These are phyloP conservation scores for Malurus melanocephalus DNA, from an alignment of 2,113 vertebrate genomes.

Conservation along the genomic window DNA sequence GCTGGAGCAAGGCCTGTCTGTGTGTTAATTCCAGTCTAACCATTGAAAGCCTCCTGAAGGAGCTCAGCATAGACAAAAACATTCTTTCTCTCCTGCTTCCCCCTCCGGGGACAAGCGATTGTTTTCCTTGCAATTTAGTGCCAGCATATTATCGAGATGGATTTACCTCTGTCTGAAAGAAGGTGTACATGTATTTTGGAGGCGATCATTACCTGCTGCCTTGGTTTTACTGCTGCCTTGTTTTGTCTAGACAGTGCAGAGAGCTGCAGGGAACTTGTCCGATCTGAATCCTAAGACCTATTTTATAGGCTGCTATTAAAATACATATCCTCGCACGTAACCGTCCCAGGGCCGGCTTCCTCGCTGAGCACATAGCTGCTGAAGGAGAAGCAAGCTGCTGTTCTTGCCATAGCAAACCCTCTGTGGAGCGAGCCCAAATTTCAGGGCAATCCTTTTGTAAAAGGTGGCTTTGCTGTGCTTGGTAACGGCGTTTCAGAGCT, in stretches of 20 bases:
- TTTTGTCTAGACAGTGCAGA: slow-evolving; percentile 78
- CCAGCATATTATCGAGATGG: slow-evolving; percentile 67
- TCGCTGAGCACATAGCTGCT: not conserved
- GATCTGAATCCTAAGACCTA: slow-evolving; percentile 45
- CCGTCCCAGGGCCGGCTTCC: not conserved
- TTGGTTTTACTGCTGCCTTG: slow-evolving; percentile 74
- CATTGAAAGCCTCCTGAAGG: slow-evolving; percentile 46
- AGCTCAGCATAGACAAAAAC: slow-evolving; percentile 65
- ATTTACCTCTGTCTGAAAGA: slow-evolving; percentile 71
- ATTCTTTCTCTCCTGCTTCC: slow-evolving; percentile 54
- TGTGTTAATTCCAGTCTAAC: slow-evolving; percentile 38
- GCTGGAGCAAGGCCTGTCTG: slow-evolving; percentile 10
- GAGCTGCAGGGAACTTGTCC: slow-evolving; percentile 68
- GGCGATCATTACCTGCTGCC: slow-evolving; percentile 71
- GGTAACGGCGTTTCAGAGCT: not conserved
- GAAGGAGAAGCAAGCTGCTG: not conserved
- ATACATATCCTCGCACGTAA: slow-evolving; percentile 24
- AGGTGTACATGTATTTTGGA: slow-evolving; percentile 64
- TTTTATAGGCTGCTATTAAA: slow-evolving; percentile 62
- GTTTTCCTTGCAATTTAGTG: slow-evolving; percentile 65
- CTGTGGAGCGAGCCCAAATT: fast-evolving
- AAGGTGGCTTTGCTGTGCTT: not conserved
- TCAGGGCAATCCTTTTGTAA: not conserved
- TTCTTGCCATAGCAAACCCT: not conserved
- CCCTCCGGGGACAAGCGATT: slow-evolving; percentile 64